Conservation (phyloP, 2,797 vertebrate genomes). For the Ptychobarbus kaznakovi region DNA sequence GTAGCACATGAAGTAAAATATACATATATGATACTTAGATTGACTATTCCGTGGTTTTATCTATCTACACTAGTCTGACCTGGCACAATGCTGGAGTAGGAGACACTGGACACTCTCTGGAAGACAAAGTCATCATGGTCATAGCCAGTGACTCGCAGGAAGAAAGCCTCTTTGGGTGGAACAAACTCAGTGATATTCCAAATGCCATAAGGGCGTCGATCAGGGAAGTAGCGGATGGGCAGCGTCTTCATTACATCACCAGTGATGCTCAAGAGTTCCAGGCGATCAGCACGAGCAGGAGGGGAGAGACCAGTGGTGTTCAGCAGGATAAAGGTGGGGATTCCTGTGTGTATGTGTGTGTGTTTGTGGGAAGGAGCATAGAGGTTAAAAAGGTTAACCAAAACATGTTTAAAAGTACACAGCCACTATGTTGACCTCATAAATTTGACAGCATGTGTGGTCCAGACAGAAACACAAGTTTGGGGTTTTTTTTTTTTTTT, state of each 20-base stretch:
- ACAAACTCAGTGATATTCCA: conserved; percentile 97
- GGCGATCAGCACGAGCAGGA: conserved; percentile 87
- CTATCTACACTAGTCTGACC: conserved; percentile 75
- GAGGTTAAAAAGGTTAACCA: conserved; percentile 33
- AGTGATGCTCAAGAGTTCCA: conserved; percentile 89
- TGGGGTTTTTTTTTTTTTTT: neutral
- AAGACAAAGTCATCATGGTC: conserved; percentile 89
- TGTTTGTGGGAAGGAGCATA: neutral
- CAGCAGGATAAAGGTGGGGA: conserved; percentile 92
- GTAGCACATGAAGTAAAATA: neutral
- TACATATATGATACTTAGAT: neutral
- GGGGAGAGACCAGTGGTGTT: conserved; percentile 90
- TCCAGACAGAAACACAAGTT: neutral
- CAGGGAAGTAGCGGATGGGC: conserved; percentile 89
- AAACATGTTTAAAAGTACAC: conserved; percentile 36
- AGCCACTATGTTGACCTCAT: conserved; percentile 29
- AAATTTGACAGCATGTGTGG: conserved; percentile 31
- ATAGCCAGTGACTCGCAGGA: conserved; percentile 90
- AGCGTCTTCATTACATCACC: conserved; percentile 88
- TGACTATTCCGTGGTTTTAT: neutral
- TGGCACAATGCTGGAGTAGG: conserved; percentile 91
- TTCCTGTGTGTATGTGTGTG: conserved; percentile 76
- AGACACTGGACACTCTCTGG: conserved; percentile 96
- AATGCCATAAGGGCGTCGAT: conserved; percentile 85
- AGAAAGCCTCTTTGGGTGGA: conserved; percentile 93